Base-by-base conservation (phyloP, 1,140 invertebrate genomes). In the Protaetia brevitarsis region DNA sequence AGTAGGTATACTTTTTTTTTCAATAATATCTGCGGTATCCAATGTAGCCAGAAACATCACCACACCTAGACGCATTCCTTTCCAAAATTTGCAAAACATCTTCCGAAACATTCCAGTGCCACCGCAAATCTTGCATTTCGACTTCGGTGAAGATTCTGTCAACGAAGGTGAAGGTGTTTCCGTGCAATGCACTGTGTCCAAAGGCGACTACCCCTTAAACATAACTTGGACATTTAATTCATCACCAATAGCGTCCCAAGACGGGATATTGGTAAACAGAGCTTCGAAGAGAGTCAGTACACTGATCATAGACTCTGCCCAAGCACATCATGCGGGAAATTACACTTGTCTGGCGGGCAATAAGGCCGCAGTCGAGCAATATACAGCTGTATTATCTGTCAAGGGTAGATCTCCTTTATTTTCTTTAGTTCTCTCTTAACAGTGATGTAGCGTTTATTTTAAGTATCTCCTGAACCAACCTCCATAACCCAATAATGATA, bases 271-370 rank as follows among this genome's bases (percentile, higher is more conserved):
- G 69, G 73, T 91, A 71, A 71, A 80, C 70, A 74, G 87, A 81
- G 83, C 81, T 66, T 82, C 91, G 74, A 82, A 93, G 82, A 84
- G 87, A 79, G 80, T 87, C 30, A 92, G 88, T 69, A 84, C 89
- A 41, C 80, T 92, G 59, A 87, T 82, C 58, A 89, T 92, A 56
- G 86, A 89, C 69, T 84, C 84, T 16, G 86, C 90, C 36, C 82
- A 81, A 57, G 86, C 86, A 67, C 81, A 83, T 69, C 89, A 92
- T 76, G 84, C 84, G 72, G 90, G 91, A 64, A 87, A 88, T 78
- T 92, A 90, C 73, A 87, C 86, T 27, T 92, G 90, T 74, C 79
- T 84, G 19, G 89, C 88, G 30, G 84, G 78, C 68, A 91, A 91
- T 76, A 77, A 80, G 37, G 89, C 88, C 16, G 86, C 85, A 37